Conservation (phyloP, 2,113 vertebrate genomes). For the Eonycteris spelaea region DNA sequence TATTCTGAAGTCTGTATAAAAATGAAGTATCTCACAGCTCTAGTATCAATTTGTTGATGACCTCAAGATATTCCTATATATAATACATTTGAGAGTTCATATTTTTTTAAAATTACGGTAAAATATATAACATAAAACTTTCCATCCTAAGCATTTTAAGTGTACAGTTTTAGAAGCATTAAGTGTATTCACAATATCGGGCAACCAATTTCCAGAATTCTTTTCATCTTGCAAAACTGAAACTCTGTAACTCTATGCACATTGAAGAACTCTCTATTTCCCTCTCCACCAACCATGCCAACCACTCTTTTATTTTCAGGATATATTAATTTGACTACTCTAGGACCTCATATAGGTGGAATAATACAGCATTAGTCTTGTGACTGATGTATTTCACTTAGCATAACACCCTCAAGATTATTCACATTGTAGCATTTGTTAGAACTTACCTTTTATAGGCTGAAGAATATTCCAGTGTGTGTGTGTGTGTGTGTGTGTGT, state of each 20-base stretch:
- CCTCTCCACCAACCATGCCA: neutral
- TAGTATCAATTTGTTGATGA: neutral
- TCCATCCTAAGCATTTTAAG: neutral
- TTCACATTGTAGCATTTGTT: neutral
- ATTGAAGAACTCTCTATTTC: neutral
- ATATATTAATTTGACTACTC: neutral
- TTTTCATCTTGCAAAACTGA: neutral
- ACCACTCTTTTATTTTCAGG: neutral
- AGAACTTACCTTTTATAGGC: neutral
- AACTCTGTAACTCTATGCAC: neutral
- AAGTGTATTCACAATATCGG: neutral
- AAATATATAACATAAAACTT: neutral
- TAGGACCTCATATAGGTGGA: neutral
- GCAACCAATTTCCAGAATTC: neutral
- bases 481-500: too few relatives aligned
- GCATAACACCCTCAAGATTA: neutral
- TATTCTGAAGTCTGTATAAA: neutral
- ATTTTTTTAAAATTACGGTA: neutral
- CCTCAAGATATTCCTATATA: neutral
- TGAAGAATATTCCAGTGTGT: neutral
- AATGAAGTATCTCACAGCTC: neutral
- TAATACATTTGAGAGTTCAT: neutral
- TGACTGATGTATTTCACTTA: neutral
- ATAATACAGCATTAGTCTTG: neutral
- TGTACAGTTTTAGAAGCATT: neutral